Evolutionary conservation across 1,140 invertebrate species (phyloP), one percentile per base, ranked within the genome.

Genomic region (Zaprionus davidi): DNA sequence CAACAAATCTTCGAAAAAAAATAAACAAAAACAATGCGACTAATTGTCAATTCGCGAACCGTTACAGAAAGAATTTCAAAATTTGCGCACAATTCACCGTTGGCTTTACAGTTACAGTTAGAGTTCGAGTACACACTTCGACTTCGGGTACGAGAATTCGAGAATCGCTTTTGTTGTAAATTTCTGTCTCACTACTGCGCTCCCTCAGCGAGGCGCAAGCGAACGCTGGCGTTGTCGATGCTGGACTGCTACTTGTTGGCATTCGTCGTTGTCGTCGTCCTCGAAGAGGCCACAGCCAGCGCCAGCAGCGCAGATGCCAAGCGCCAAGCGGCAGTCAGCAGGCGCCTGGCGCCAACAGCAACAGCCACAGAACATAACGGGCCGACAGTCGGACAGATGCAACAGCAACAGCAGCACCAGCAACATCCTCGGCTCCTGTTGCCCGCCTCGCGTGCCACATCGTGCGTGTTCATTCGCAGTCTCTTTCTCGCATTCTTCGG

Each of bases 211-310:
- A 49, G 58, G 41, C 71, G 71, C 79, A 76, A 75, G 71, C 76
- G 79, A 63, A 79, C 79, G 76, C 79, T 81, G 76, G 71, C 76
- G 79, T 76, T 76, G 79, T 81, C 79, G 72, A 81, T 81, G 79
- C 79, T 81, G 67, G 76, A 81, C 79, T 81, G 79, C 79, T 81
- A 81, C 79, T 81, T 81, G 79, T 80, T 81, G 79, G 79, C 79
- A 81, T 81, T 68, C 76, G 63, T 46, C 31, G 31, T 34, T 2
- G 31, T 34, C 26, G 38, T 15, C 64, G 53, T 81, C 59, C 76
- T 76, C 76, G 59, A 60, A 53, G 68, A 76, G 60, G 53, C 73
- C 68, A 55, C 56, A 65, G 73, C 62, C 41, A 76, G 31, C 46
- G 64, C 70, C 55, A 72, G 49, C 57, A 70, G n/a, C 15, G 38